Evolutionary conservation across 2,888 invertebrate genomes (phyloP).

Genomic region (Trichopria drosophilae): DNA sequence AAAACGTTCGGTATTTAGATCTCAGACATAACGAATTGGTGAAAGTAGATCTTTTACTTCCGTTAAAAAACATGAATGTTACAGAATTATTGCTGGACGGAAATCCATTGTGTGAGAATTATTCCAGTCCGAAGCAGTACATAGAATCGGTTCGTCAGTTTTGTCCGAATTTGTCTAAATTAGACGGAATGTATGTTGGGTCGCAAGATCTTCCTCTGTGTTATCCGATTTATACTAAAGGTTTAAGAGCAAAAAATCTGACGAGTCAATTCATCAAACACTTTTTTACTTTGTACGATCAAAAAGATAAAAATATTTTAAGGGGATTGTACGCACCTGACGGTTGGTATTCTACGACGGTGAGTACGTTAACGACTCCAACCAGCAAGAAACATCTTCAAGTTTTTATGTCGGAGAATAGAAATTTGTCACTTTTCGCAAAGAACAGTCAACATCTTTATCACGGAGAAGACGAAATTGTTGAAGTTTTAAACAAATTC

Average conservation of each 20-base stretch:
- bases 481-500: slow-evolving; percentile 50
- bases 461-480: slow-evolving; percentile 46
- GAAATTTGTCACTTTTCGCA: slow-evolving; percentile 56
- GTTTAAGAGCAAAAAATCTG: slow-evolving; percentile 46
- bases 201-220: slow-evolving; percentile 40
- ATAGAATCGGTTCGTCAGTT: slow-evolving; percentile 61
- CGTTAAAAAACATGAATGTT: slow-evolving; percentile 57
- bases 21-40: slow-evolving; percentile 50
- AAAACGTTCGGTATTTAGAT: slow-evolving; percentile 46
- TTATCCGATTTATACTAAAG: slow-evolving; percentile 38
- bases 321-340: slow-evolving; percentile 66
- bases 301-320: slow-evolving; percentile 62
- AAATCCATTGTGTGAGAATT: slow-evolving; percentile 72
- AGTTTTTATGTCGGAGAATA: slow-evolving; percentile 50
- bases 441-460: slow-evolving; percentile 39
- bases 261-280: slow-evolving; percentile 68
- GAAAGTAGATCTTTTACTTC: slow-evolving; percentile 45
- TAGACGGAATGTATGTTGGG: slow-evolving; percentile 62
- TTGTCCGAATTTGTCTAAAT: slow-evolving; percentile 61
- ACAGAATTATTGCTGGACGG: slow-evolving; percentile 66
- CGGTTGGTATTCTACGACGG: slow-evolving; percentile 67
- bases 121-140: slow-evolving; percentile 65
- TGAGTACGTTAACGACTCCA: slow-evolving; percentile 34
- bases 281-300: slow-evolving; percentile 70
- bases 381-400: slow-evolving; percentile 32